phyloP scores from a whole-genome alignment of 2,113 vertebrate genomes.

The Orthonyx spaldingii region DNA sequence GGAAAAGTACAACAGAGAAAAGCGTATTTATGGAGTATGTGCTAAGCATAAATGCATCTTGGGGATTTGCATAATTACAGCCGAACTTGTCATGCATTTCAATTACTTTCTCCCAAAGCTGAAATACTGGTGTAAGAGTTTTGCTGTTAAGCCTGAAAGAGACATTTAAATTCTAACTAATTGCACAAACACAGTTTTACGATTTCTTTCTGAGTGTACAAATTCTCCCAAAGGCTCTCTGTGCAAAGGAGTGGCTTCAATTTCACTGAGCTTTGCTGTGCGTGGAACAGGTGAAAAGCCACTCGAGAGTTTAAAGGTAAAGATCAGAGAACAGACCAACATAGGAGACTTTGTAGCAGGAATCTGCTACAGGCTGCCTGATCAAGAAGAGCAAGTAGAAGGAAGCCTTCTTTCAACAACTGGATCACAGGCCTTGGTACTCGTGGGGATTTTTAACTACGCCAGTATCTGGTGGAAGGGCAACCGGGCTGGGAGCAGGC shows the following conservation, averaged over 20 bases:
- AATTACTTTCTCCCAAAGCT: not conserved
- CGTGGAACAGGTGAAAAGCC: not conserved
- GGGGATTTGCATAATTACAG: not conserved
- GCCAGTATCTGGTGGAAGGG: not conserved
- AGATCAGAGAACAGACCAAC: conserved; percentile 3
- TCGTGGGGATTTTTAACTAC: not conserved
- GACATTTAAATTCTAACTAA: not conserved
- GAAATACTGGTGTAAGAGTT: not conserved
- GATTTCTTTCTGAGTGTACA: not conserved
- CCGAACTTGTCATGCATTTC: not conserved
- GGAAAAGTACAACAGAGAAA: not conserved
- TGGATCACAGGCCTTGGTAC: not conserved
- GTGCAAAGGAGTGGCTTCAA: not conserved
- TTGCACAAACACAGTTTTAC: not conserved
- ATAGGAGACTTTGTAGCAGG: not conserved
- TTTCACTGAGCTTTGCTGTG: not conserved
- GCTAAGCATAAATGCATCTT: not conserved
- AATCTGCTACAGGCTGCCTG: not conserved
- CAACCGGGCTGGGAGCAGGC: not conserved
- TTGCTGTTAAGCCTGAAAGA: not conserved
- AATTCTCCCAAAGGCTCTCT: not conserved
- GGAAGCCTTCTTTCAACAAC: not conserved
- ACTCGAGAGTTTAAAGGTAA: not conserved
- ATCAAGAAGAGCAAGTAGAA: not conserved
- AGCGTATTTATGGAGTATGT: not conserved